Base-by-base conservation (phyloP, 2,797 vertebrate species). In the Cirrhinus molitorella region DNA sequence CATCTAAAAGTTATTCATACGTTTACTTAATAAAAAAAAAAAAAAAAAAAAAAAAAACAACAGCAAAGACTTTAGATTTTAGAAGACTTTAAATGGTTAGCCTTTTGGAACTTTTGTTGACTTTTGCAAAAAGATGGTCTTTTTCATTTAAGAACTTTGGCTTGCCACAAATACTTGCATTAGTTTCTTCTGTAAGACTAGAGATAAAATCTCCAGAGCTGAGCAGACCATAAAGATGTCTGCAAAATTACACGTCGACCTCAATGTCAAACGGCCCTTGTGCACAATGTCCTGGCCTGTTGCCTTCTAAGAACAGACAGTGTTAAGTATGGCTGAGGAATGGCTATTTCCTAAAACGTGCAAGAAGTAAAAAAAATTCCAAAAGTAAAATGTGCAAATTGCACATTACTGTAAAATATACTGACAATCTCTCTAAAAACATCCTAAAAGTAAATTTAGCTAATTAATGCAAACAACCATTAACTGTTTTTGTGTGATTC, bases 151-250 rank as follows among this genome's bases (percentile, higher is more conserved):
- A 47, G 12, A 72, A 51, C 31, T 51, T 21, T 65, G 70, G 31
- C 78, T 81, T 81, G 68, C 74, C 57, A 77, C 55, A 68, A 83
- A 70, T 61, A 59, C 31, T 23, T 37, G 57, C 70, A 79, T 74
- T 70, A 55, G 78, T 45, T 83, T 45, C 67, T 67, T 61, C 78
- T 51, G 53, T 82, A 49, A 67, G 74, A 43, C 75, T 67, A 61
- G 28, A 65, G 85, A 87, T 87, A 86, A 80, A 66, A 87, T 85
- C 82, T 75, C 71, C 61, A 28, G 59, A 73, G 80, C 73, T 28
- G 40, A 74, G 76, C 79, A 28, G 70, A 88, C 45, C 79, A 28
- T 83, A 83, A 84, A 87, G 55, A 81, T 80, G 86, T 89, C 87
- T 85, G 49, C 57, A 31, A 59, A 84, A 79, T 85, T 78, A 77